Evolutionary conservation across 2,797 vertebrate genomes (phyloP).

Genomic region (Loriculus beryllinus): DNA sequence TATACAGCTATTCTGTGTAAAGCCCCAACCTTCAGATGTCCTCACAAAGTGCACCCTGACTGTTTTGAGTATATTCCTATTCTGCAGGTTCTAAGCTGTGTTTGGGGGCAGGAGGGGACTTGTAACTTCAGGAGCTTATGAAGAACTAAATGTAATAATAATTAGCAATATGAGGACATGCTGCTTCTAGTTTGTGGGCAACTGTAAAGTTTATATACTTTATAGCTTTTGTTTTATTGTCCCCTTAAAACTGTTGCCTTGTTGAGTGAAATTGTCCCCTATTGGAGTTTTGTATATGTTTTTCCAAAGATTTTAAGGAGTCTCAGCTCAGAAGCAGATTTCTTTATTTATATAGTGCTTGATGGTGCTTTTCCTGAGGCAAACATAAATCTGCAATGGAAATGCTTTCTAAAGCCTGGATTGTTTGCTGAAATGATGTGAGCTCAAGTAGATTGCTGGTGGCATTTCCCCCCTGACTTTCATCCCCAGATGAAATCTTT

Average conservation of each 20-base stretch:
- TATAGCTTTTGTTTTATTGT: not conserved
- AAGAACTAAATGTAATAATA: not conserved
- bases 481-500: not conserved
- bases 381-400: not conserved
- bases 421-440: not conserved
- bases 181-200: not conserved
- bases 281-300: rapidly evolving
- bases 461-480: not conserved
- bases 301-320: not conserved
- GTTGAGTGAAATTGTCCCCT: not conserved
- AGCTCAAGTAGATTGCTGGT: not conserved
- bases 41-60: not conserved
- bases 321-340: not conserved
- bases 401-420: not conserved
- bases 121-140: not conserved
- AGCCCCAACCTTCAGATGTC: not conserved
- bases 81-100: not conserved
- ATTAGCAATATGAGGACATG: not conserved
- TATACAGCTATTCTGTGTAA: not conserved
- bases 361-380: not conserved
- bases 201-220: not conserved
- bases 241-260: not conserved
- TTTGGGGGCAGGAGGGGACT: not conserved
- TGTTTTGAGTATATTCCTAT: not conserved
- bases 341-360: no score